These are phyloP conservation scores for Platichthys flesus DNA, from an alignment of 2,113 vertebrate genomes.

Conservation along the genomic window DNA sequence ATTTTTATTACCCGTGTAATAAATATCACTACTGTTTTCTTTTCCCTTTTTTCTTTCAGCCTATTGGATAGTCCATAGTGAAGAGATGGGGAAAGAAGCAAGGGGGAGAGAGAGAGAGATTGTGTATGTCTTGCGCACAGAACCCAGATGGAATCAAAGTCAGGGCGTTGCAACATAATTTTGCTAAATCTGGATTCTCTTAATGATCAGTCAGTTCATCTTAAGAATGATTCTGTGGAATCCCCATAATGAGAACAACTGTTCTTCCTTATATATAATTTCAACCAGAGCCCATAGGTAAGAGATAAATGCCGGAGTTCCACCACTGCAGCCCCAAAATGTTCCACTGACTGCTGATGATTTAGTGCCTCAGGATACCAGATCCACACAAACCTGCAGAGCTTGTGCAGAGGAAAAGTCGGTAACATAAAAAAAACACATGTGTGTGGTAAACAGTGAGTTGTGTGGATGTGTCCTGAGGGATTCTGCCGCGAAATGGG, in stretches of 20 bases:
- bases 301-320: background rate
- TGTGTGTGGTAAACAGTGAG: constrained; percentile 41
- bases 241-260: background rate
- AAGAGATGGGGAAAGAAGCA: too few relatives aligned
- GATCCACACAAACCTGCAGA: constrained; percentile 12
- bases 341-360: constrained; percentile 28
- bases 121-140: background rate
- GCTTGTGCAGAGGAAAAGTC: constrained; percentile 9
- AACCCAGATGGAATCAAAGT: background rate
- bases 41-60: background rate
- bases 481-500: constrained; percentile 49
- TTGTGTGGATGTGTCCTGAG: constrained; percentile 48
- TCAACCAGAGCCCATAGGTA: background rate
- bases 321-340: background rate
- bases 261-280: background rate
- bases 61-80: background rate
- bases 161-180: background rate
- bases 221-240: background rate
- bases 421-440: constrained; percentile 17
- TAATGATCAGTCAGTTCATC: background rate
- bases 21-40: background rate
- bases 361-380: constrained; percentile 32
- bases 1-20: too few relatives aligned
- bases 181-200: background rate
- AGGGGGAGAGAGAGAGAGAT: background rate